A percentile compares a stretch with the other conserved stretches of the same genome.
Conservation (phyloP, 2,113 vertebrate species). For the Mus musculus region DNA sequence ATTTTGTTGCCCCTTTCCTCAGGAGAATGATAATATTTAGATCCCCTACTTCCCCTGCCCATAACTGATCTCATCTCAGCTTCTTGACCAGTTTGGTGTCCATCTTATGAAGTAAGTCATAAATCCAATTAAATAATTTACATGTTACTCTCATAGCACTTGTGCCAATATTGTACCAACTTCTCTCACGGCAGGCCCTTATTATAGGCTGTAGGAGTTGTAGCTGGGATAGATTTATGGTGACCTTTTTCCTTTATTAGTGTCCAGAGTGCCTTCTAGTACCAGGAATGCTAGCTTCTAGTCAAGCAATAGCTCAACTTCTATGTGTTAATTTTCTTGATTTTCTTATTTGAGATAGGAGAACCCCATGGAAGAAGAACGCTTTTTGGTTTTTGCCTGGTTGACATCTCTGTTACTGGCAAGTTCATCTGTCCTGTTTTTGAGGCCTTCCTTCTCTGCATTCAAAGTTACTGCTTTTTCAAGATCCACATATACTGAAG, state of each 20-base stretch:
- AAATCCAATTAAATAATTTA: neutral
- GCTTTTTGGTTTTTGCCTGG: neutral
- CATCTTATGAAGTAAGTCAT: neutral
- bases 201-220: neutral
- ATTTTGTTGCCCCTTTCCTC: neutral
- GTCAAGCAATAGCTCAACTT: neutral
- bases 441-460: neutral
- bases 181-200: neutral
- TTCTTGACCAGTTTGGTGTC: neutral
- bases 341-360: neutral
- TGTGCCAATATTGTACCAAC: neutral
- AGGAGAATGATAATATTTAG: neutral
- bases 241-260: neutral
- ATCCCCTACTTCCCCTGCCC: fast-evolving
- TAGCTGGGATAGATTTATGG: neutral
- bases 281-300: neutral
- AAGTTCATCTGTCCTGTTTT: neutral
- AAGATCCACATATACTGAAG: neutral
- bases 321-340: neutral
- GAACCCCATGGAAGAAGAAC: neutral
- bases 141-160: neutral
- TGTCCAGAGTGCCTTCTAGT: neutral
- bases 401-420: neutral
- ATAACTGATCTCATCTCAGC: neutral
- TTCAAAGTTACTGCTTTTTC: neutral